Evolutionary conservation across 2,113 vertebrate genomes (phyloP).

Genomic region (Cyprinodon brontotheroides): DNA sequence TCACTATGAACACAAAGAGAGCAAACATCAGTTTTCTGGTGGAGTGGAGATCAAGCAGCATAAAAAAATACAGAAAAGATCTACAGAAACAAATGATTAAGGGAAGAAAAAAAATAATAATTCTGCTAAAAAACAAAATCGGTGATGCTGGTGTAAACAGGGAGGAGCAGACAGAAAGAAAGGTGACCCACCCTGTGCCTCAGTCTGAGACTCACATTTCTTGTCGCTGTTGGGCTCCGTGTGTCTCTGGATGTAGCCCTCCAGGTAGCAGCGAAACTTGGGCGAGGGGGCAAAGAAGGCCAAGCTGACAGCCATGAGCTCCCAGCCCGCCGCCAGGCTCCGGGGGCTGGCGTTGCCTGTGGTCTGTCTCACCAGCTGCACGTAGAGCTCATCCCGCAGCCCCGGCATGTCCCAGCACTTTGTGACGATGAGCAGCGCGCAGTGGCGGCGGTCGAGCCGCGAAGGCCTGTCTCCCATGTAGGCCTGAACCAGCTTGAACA

Average conservation of each 20-base stretch:
- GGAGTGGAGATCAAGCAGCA: no score
- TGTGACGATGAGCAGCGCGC: constrained; percentile 83
- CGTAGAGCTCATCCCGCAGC: constrained; percentile 88
- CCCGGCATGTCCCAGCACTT: constrained; percentile 91
- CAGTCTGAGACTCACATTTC: constrained; percentile 84
- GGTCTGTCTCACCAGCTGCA: constrained; percentile 89
- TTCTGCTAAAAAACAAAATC: not conserved
- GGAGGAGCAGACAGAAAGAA: constrained; percentile 58
- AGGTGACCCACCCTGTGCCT: constrained; percentile 73
- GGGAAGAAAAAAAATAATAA: not conserved
- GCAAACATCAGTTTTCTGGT: constrained; percentile 28
- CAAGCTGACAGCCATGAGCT: constrained; percentile 90
- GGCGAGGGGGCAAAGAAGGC: constrained; percentile 91
- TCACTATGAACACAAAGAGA: constrained; percentile 76
- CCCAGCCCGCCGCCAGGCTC: constrained; percentile 88
- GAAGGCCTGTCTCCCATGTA: constrained; percentile 92
- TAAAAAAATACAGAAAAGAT: not conserved
- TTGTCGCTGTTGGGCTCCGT: constrained; percentile 84
- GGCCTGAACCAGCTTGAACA: constrained; percentile 91
- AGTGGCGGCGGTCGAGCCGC: constrained; percentile 85
- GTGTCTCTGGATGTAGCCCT: constrained; percentile 92
- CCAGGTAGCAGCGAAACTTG: constrained; percentile 90
- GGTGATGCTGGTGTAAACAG: not conserved
- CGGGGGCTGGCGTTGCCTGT: constrained; percentile 85
- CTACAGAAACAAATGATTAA: not conserved